These are phyloP conservation scores for Pangasianodon hypophthalmus DNA, from an alignment of 2,113 vertebrate genomes.

Conservation along the genomic window DNA sequence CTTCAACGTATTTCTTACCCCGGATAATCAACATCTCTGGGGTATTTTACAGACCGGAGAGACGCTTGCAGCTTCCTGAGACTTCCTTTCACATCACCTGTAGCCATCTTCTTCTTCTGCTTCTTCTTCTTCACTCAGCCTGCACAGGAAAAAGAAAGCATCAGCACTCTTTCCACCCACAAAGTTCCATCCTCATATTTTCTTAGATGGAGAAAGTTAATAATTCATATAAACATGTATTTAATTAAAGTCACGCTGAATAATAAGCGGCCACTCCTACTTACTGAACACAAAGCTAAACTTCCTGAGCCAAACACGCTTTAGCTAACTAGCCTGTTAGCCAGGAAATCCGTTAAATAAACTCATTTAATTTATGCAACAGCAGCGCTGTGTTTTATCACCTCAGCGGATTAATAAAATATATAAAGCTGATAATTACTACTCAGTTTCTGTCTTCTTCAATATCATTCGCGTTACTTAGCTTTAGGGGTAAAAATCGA, in stretches of 20 bases:
- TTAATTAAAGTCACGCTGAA: neutral
- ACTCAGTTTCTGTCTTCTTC: neutral
- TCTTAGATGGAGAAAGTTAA: no score
- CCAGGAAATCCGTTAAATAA: neutral
- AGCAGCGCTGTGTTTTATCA: neutral
- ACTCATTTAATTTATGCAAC: neutral
- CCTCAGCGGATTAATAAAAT: neutral
- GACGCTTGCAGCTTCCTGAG: conserved; percentile 85
- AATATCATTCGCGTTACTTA: neutral
- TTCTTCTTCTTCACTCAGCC: neutral
- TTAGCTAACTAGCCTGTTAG: neutral
- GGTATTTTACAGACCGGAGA: conserved; percentile 85
- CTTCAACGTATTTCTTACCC: conserved; percentile 68
- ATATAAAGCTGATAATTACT: neutral
- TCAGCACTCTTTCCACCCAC: neutral
- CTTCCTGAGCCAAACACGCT: neutral
- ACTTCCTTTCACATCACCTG: conserved; percentile 86
- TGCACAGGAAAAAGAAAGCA: neutral
- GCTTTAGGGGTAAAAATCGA: neutral
- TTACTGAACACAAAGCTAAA: neutral
- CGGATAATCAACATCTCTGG: conserved; percentile 81
- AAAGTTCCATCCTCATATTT: no score
- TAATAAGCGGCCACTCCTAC: neutral
- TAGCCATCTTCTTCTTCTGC: conserved; percentile 70
- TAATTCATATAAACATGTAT: neutral